phyloP scores from a whole-genome alignment of 2,888 invertebrate genomes.

The Sinopyrophorus schimmeli region DNA sequence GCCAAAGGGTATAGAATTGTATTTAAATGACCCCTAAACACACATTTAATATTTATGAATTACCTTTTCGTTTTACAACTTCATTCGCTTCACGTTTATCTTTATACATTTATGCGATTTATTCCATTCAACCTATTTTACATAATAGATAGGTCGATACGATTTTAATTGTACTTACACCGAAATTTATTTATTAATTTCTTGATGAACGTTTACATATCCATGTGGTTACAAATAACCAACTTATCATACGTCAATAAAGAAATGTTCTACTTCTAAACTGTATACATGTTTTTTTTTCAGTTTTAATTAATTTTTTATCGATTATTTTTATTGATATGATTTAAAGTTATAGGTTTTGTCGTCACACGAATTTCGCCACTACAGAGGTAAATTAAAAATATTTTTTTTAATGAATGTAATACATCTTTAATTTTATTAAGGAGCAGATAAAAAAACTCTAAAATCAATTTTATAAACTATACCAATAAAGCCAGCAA shows the following conservation, averaged over 20 bases:
- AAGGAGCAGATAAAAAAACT: background rate
- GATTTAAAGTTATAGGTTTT: too few species aligned
- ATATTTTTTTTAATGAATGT: background rate
- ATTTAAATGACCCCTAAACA: conserved; percentile 45
- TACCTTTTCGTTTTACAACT: conserved; percentile 33
- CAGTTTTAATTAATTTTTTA: conserved; percentile 9
- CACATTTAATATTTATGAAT: conserved; percentile 42
- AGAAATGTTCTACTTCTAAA: too few species aligned
- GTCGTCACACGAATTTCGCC: too few species aligned
- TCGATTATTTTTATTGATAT: too few species aligned
- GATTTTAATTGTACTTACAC: too few species aligned
- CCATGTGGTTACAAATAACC: too few species aligned
- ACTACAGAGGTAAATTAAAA: too few species aligned
- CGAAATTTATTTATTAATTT: too few species aligned
- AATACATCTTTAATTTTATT: conserved; percentile 2
- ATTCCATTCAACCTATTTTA: conserved; percentile 20
- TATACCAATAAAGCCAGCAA: conserved; percentile 31
- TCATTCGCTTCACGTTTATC: conserved; percentile 18
- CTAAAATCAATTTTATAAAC: conserved; percentile 16
- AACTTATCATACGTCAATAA: too few species aligned
- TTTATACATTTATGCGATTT: conserved; percentile 18
- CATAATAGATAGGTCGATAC: conserved; percentile 26
- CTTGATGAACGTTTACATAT: too few species aligned
- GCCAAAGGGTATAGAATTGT: conserved; percentile 39
- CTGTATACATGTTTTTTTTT: too few species aligned